Conservation (phyloP, 92 coral and sea anemone species). For the Heliopora coerulea region DNA sequence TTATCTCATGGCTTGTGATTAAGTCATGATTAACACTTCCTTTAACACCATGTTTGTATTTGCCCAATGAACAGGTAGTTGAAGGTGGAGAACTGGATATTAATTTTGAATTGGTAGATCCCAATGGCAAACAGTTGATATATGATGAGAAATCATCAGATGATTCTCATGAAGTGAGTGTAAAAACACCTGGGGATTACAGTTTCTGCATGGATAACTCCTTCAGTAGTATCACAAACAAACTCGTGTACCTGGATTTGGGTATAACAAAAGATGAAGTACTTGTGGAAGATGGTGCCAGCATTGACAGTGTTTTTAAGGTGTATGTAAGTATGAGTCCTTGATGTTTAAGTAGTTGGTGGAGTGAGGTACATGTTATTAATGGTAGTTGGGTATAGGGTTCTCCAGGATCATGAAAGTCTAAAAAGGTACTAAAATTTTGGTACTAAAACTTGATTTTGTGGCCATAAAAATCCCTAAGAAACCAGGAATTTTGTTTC, state of each 20-base stretch:
- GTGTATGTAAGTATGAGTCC: conserved; percentile 39
- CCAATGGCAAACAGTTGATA: conserved; percentile 12
- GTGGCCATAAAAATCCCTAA: too few relatives aligned
- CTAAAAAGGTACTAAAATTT: too few relatives aligned
- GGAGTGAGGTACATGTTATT: too few relatives aligned
- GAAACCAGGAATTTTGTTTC: too few relatives aligned
- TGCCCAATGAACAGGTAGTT: conserved; percentile 3
- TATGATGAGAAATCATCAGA: conserved; percentile 13
- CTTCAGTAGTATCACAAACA: conserved; percentile 27
- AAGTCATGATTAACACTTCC: too few relatives aligned
- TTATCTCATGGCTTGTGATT: too few relatives aligned
- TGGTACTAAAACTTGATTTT: too few relatives aligned
- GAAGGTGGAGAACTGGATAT: conserved; percentile 41
- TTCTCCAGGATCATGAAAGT: too few relatives aligned
- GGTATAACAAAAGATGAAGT: conserved; percentile 16
- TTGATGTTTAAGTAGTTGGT: too few relatives aligned
- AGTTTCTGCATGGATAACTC: conserved; percentile 32
- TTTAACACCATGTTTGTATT: too few relatives aligned
- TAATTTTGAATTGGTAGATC: conserved; percentile 26
- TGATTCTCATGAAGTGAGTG: conserved; percentile 24
- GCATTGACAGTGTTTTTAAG: conserved; percentile 18
- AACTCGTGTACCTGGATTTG: conserved; percentile 29
- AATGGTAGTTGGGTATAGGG: too few relatives aligned
- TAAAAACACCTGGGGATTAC: conserved; percentile 5
- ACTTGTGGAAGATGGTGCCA: neutral